Conservation (phyloP, 1,140 invertebrate species). For the Globodera rostochiensis region DNA sequence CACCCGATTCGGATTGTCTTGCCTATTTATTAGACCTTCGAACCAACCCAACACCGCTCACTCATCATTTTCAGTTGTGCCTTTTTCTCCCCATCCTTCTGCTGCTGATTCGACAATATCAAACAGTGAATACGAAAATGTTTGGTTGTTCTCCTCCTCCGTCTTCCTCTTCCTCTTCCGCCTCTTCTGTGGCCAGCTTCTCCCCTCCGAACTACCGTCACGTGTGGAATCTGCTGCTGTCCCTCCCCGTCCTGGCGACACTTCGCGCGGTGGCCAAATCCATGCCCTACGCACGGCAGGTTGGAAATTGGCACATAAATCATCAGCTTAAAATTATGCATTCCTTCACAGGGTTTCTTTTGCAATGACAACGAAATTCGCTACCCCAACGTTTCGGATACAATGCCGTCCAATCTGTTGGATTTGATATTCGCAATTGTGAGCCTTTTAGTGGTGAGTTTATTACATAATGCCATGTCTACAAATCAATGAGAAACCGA, state of each 20-base stretch:
- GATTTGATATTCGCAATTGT: constrained; percentile 43
- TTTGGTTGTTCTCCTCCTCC: not conserved
- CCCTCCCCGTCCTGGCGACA: constrained; percentile 31
- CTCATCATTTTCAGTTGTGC: not conserved
- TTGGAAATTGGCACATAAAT: constrained; percentile 10
- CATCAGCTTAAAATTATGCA: not conserved
- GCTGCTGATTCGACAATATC: not conserved
- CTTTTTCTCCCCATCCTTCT: not conserved
- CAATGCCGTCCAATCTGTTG: constrained; percentile 49
- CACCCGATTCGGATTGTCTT: no score
- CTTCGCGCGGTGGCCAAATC: constrained; percentile 18
- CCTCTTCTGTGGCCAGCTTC: constrained; percentile 16
- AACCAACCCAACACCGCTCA: not conserved
- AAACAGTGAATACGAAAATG: not conserved
- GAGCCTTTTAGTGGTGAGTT: constrained; percentile 50
- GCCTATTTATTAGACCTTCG: not conserved
- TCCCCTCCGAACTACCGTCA: constrained; percentile 22
- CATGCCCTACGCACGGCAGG: constrained; percentile 36
- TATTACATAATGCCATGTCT: not conserved
- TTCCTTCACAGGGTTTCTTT: constrained; percentile 50
- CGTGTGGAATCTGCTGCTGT: constrained; percentile 28
- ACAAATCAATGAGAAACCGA: not conserved
- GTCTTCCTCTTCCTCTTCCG: constrained; percentile 6
- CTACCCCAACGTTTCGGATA: constrained; percentile 43
- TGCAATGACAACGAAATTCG: constrained; percentile 59